Percentiles rank a stretch among this genome's conserved stretches.
These are phyloP conservation scores for Orthosia cruda DNA, from an alignment of 2,888 invertebrate genomes.

Conservation along the genomic window DNA sequence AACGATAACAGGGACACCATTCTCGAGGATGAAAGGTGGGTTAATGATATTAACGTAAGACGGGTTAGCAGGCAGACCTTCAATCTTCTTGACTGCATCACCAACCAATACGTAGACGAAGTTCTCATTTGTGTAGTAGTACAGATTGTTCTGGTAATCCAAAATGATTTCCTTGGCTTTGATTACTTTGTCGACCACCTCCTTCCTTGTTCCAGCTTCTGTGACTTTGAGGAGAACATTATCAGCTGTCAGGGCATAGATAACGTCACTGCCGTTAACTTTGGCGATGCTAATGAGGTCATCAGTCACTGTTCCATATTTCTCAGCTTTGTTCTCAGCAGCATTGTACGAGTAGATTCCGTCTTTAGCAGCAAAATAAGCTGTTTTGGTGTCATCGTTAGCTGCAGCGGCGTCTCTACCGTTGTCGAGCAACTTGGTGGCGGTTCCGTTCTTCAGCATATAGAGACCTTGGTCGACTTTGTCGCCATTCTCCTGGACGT, in stretches of 20 bases:
- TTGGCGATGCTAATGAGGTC: conserved; percentile 77
- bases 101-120: conserved; percentile 72
- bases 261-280: conserved; percentile 73
- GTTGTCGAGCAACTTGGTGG: conserved; percentile 74
- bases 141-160: conserved; percentile 81
- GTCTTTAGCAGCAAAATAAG: conserved; percentile 78
- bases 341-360: conserved; percentile 78
- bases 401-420: conserved; percentile 75
- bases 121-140: conserved; percentile 77
- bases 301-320: conserved; percentile 80
- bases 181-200: conserved; percentile 72
- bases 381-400: conserved; percentile 70
- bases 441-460: conserved; percentile 63
- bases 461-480: conserved; percentile 75
- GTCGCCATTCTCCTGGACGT: conserved; percentile 64
- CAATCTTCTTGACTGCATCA: conserved; percentile 74
- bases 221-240: conserved; percentile 80
- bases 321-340: conserved; percentile 71
- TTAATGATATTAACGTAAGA: conserved; percentile 72
- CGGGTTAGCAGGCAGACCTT: conserved; percentile 78
- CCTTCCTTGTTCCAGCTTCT: conserved; percentile 79
- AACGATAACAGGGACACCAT: conserved; percentile 73
- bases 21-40: conserved; percentile 77
- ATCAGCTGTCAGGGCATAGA: conserved; percentile 81
- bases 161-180: conserved; percentile 80